Conservation (phyloP, 1,140 invertebrate species). For the Samia ricini region DNA sequence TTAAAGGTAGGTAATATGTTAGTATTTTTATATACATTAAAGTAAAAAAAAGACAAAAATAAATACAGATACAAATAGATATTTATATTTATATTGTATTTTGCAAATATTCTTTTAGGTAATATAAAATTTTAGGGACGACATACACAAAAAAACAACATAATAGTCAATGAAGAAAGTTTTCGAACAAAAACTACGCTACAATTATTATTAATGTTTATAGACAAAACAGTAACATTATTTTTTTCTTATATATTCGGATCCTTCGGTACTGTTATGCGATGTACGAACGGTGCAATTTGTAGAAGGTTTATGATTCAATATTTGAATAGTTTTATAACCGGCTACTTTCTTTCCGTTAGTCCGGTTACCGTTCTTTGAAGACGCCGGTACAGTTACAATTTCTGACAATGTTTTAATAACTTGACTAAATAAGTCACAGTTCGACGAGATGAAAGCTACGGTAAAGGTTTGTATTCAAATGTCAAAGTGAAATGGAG, state of each 20-base stretch:
- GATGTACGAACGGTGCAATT: constrained; percentile 21
- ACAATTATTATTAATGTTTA: constrained; percentile 2
- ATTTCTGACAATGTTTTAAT: constrained; percentile 30
- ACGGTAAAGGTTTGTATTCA: background rate
- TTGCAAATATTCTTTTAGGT: background rate
- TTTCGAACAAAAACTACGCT: constrained; percentile 2
- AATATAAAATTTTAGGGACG: background rate
- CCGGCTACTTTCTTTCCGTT: constrained; percentile 69
- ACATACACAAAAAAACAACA: background rate
- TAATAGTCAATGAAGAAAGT: constrained; percentile 6
- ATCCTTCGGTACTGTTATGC: background rate
- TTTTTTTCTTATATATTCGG: background rate
- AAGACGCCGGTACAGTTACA: constrained; percentile 49
- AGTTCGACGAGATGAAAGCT: background rate
- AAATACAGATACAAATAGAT: too few relatives aligned
- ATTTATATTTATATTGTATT: too few relatives aligned
- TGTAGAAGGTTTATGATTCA: constrained; percentile 46
- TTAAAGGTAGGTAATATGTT: too few relatives aligned
- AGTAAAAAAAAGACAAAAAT: too few relatives aligned
- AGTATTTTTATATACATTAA: too few relatives aligned
- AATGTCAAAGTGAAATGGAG: background rate
- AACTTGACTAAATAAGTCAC: constrained; percentile 1
- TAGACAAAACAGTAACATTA: constrained; percentile 15
- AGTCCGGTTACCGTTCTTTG: constrained; percentile 48
- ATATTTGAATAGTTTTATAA: constrained; percentile 57